A percentile compares a stretch with the other conserved stretches of the same genome.
Evolutionary conservation across 2,797 vertebrate genomes (phyloP).

Genomic region (Coilia nasus): DNA sequence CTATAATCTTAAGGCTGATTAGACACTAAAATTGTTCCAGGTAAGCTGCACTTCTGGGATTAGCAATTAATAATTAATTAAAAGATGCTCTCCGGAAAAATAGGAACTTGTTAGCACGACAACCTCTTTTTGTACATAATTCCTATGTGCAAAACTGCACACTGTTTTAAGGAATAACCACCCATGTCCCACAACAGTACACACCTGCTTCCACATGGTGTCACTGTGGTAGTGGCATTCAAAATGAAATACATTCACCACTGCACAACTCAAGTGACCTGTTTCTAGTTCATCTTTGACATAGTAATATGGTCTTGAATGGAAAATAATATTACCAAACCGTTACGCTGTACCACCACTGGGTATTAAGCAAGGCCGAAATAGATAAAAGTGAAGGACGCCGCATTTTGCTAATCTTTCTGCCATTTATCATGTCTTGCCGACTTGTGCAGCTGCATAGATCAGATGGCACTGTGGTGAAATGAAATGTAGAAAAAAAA

Average conservation of each 20-base stretch:
- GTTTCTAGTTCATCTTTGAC: not conserved
- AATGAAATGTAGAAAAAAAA: not conserved
- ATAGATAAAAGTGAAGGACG: not conserved
- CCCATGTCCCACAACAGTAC: not conserved
- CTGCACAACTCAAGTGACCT: not conserved
- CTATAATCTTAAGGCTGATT: not conserved
- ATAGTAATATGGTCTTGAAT: not conserved
- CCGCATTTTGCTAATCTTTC: not conserved
- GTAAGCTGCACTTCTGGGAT: not conserved
- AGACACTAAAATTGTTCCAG: not conserved
- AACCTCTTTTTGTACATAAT: too few species aligned
- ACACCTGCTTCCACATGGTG: not conserved
- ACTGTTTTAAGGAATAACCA: not conserved
- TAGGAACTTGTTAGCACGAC: too few species aligned
- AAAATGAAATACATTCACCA: not conserved
- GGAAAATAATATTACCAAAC: not conserved
- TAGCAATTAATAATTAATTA: not conserved
- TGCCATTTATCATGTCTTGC: not conserved
- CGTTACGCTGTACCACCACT: not conserved
- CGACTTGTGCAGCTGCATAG: not conserved
- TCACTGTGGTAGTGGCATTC: not conserved
- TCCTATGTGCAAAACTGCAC: too few species aligned
- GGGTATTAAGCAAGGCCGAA: not conserved
- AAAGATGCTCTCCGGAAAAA: not conserved
- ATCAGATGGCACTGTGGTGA: not conserved